Evolutionary conservation across 92 coral and sea anemone genomes (phyloP).

Genomic region (Pocillopora meandrina): DNA sequence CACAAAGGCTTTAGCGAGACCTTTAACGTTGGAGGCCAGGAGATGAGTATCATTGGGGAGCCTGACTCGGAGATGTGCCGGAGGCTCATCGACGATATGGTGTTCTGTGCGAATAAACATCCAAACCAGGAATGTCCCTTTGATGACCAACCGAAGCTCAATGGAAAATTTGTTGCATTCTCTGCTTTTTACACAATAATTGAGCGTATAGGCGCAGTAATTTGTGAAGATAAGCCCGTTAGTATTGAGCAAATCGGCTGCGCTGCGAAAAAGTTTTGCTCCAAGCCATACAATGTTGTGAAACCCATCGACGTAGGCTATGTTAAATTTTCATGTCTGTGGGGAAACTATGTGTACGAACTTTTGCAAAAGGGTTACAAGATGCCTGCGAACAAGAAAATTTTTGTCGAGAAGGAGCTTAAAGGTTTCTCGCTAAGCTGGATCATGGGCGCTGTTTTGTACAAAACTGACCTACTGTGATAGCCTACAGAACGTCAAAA

Average conservation of each 20-base stretch:
- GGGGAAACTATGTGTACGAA: conserved; percentile 33
- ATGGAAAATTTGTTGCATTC: conserved; percentile 19
- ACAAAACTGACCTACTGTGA: conserved; percentile 17
- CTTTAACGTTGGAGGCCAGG: conserved; percentile 9
- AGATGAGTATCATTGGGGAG: conserved; percentile 2
- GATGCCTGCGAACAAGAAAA: neutral
- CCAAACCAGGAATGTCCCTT: conserved; percentile 20
- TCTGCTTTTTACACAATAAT: conserved; percentile 27
- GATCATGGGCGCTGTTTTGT: conserved; percentile 33
- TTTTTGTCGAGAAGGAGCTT: conserved; percentile 7
- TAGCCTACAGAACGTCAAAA: neutral
- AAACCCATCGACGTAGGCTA: conserved; percentile 13
- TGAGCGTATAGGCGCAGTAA: conserved; percentile 37
- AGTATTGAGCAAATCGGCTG: conserved; percentile 17
- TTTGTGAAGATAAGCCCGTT: conserved; percentile 4
- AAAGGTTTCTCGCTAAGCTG: conserved; percentile 24
- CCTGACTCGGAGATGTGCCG: conserved; percentile 22
- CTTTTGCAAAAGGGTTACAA: conserved; percentile 33
- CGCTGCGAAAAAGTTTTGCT: conserved; percentile 24
- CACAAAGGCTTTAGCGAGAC: conserved; percentile 27
- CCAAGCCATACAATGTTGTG: conserved; percentile 20
- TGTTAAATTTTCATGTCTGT: conserved; percentile 18
- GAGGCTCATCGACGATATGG: conserved; percentile 19
- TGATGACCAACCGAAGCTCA: neutral
- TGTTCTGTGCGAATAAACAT: conserved; percentile 2